Percentiles rank a stretch among this genome's conserved stretches.
Conservation (phyloP, 2,888 invertebrate genomes). For the Dicycla oo region DNA sequence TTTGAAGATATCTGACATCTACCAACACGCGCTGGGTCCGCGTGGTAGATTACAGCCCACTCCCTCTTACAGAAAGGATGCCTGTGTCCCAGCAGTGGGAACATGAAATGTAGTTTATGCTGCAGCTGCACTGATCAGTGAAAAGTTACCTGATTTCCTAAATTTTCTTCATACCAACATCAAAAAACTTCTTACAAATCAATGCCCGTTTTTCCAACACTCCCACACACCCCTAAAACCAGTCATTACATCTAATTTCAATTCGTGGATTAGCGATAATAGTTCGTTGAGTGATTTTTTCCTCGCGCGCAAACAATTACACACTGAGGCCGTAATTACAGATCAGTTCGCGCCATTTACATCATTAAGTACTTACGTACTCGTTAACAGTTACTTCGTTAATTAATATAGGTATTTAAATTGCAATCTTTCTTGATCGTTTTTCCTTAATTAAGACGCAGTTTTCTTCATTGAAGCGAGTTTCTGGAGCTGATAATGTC, state of each 20-base stretch:
- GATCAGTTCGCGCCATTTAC: slow-evolving; percentile 57
- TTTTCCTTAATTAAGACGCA: slow-evolving; percentile 51
- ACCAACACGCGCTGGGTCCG: too few species aligned
- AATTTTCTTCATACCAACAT: neutral
- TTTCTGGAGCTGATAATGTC: neutral
- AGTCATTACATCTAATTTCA: slow-evolving; percentile 67
- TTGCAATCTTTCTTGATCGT: slow-evolving; percentile 46
- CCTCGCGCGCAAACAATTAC: slow-evolving; percentile 62
- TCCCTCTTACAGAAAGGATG: too few species aligned
- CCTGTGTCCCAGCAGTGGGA: too few species aligned
- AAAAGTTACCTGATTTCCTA: neutral
- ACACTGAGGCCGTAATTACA: slow-evolving; percentile 57
- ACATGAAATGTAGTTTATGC: too few species aligned
- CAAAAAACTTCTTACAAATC: neutral
- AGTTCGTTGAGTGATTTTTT: slow-evolving; percentile 73
- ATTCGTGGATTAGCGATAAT: slow-evolving; percentile 68
- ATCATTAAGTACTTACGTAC: slow-evolving; percentile 53
- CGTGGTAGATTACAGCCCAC: too few species aligned
- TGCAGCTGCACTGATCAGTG: neutral
- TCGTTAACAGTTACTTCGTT: slow-evolving; percentile 51
- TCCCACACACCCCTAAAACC: slow-evolving; percentile 57
- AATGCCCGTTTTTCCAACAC: slow-evolving; percentile 24
- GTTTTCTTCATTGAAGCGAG: slow-evolving; percentile 29
- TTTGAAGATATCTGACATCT: too few species aligned
- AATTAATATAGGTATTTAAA: slow-evolving; percentile 57